phyloP scores from a whole-genome alignment of 1,140 invertebrate species.

The Pectinophora gossypiella region DNA sequence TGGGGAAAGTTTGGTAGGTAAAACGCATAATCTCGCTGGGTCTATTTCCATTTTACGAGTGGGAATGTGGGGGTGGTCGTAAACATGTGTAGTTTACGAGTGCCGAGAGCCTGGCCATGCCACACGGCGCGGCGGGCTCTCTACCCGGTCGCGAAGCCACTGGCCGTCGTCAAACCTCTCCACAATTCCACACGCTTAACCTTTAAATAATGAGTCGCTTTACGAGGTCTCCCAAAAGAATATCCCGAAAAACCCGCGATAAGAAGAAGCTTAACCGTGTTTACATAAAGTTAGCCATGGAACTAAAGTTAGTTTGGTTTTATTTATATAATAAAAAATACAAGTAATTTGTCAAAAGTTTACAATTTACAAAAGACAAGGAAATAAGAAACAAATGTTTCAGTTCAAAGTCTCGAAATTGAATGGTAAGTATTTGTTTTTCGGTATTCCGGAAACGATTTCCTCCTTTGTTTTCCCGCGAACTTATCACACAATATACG shows the following conservation, averaged over 20 bases:
- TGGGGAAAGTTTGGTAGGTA: conserved; percentile 14
- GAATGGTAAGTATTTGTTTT: too few species aligned
- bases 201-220: conserved; percentile 4
- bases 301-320: too few species aligned
- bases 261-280: not conserved
- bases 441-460: too few species aligned
- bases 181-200: not conserved
- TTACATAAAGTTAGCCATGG: too few species aligned
- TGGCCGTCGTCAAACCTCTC: not conserved
- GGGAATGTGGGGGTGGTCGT: conserved; percentile 14
- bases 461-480: too few species aligned
- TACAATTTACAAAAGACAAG: too few species aligned
- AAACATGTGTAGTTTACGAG: conserved; percentile 29
- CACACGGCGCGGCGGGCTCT: too few species aligned
- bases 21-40: conserved; percentile 26
- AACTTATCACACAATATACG: too few species aligned
- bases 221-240: not conserved
- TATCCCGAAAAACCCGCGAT: not conserved
- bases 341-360: too few species aligned
- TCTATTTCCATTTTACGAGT: conserved; percentile 28
- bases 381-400: too few species aligned
- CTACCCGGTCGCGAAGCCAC: not conserved
- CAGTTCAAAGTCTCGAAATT: too few species aligned
- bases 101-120: not conserved
- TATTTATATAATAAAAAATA: too few species aligned